phyloP scores from a whole-genome alignment of 2,888 invertebrate genomes.

The Dinocampus coccinellae region DNA sequence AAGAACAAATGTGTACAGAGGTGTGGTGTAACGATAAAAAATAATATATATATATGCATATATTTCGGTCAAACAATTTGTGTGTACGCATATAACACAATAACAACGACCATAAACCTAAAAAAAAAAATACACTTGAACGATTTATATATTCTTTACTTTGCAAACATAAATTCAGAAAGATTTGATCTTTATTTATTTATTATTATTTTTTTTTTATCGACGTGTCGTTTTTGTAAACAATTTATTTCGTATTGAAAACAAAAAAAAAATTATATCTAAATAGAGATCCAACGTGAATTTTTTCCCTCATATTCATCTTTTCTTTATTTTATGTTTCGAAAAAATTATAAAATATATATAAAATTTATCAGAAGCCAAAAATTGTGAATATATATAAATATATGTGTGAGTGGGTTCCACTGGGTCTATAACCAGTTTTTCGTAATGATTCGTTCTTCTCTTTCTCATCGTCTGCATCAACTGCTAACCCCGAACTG shows the following conservation, averaged over 20 bases:
- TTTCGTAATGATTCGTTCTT: not conserved
- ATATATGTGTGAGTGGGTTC: not conserved
- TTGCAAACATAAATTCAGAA: not conserved
- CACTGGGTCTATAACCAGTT: conserved; percentile 32
- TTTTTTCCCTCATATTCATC: too few relatives aligned
- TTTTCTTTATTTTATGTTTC: too few relatives aligned
- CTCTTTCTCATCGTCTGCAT: not conserved
- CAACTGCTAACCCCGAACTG: conserved; percentile 23
- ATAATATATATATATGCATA: not conserved
- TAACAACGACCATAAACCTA: not conserved
- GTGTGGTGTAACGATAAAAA: not conserved
- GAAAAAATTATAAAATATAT: too few relatives aligned
- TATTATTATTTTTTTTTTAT: too few relatives aligned
- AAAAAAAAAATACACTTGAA: too few relatives aligned
- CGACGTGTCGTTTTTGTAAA: too few relatives aligned
- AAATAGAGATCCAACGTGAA: not conserved
- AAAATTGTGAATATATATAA: too few relatives aligned
- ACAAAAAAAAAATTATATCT: not conserved
- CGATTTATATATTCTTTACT: not conserved
- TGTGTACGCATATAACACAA: not conserved
- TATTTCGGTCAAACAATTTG: not conserved
- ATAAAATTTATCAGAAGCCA: too few relatives aligned
- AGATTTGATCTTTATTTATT: not conserved
- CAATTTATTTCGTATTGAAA: not conserved
- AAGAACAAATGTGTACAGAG: not conserved